Base-by-base conservation (phyloP, 2,113 vertebrate species). In the Mormyrus lacerda region DNA sequence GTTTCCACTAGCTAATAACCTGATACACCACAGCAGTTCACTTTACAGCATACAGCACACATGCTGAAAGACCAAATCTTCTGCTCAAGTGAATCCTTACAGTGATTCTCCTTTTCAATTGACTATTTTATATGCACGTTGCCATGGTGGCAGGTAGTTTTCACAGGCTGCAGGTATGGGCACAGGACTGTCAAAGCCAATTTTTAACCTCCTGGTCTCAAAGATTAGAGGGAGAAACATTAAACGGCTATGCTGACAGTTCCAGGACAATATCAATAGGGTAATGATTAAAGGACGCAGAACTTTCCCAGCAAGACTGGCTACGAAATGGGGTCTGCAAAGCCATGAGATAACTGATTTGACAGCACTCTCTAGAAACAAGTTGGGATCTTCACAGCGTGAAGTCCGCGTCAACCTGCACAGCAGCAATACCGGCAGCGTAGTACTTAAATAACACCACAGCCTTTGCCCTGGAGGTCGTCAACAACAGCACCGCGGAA, bases 41-140 rank as follows among this genome's bases (percentile, higher is more conserved):
- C 17, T 47, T 84, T 84, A 84, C 10, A 45, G 73, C 73, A 47
- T 44, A 21, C 82, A 47, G 79, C 3, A 19, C 3, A 1, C 21
- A 1, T 24, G 39, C 42, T 84, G 17, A 84, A 27, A 47, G 35
- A 84, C 21, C 21, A 84, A 27, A 83, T 44, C 79, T 83, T 83
- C 42, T 83, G 79, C 79, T 45, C 39, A 45, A 83, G 79, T 83
- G 79, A 84, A 73, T 48, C 55, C 61, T 55, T 55, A 21, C 24
- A 48, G 53, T 19, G 45, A 45, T n/a, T 73, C n/a, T 73, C 42
- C 31, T 44, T 13, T 0, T 58, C 55, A 88, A 27, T 31, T 24
- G 85, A 24, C 89, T 87, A 44, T 91, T 45, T 89, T 87, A 90
- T 85, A 85, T 27, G 89, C n/a, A 87, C 45, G 19, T 73, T 84